Evolutionary conservation across 2,888 invertebrate genomes (phyloP).

Genomic region (Lepidocyrtinus sp.): DNA sequence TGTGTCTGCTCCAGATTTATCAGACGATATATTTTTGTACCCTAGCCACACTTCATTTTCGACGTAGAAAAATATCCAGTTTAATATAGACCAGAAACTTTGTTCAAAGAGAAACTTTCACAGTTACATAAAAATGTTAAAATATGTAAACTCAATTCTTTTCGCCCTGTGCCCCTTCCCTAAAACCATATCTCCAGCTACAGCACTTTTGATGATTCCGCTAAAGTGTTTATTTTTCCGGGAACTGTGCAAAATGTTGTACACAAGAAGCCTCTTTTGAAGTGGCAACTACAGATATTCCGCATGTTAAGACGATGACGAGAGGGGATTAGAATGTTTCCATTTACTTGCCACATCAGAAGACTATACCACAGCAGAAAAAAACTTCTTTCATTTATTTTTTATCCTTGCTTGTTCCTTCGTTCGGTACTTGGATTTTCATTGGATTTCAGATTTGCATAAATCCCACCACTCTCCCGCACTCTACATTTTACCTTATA

Average conservation of each 20-base stretch:
- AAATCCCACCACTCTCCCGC: slow-evolving; percentile 41
- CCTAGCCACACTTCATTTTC: too few species aligned
- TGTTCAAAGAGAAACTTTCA: too few species aligned
- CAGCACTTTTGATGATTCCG: too few species aligned
- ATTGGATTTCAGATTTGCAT: slow-evolving; percentile 53
- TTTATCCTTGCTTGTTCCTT: slow-evolving; percentile 23
- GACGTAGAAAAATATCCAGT: too few species aligned
- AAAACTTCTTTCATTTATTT: slow-evolving; percentile 16
- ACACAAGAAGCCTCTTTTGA: slow-evolving; percentile 38
- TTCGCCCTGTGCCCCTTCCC: too few species aligned
- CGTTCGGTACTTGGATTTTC: too few species aligned
- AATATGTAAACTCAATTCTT: too few species aligned
- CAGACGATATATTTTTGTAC: too few species aligned
- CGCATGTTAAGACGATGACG: background rate
- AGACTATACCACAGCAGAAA: background rate
- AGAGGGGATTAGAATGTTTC: slow-evolving; percentile 42
- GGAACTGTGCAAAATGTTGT: background rate
- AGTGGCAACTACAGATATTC: background rate
- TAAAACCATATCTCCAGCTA: too few species aligned
- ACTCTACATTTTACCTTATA: background rate
- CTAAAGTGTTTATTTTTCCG: background rate
- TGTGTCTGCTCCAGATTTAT: too few species aligned
- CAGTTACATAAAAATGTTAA: too few species aligned
- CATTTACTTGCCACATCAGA: background rate
- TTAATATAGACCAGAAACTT: too few species aligned